phyloP scores from a whole-genome alignment of 2,888 invertebrate genomes.

The Phragmatobia fuliginosa region DNA sequence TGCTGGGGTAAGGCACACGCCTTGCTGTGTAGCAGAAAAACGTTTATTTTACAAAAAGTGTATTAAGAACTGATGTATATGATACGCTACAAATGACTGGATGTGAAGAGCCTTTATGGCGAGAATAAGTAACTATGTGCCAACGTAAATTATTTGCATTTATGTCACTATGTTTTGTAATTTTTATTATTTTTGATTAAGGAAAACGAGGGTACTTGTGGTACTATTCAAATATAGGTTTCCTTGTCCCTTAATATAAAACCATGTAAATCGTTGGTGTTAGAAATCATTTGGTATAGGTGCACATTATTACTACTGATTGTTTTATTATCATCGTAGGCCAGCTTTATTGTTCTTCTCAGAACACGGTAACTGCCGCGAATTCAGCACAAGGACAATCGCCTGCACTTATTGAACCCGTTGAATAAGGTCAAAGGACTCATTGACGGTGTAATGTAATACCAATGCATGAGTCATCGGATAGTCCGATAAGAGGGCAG shows the following conservation, averaged over 20 bases:
- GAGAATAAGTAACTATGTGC: background rate
- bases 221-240: background rate
- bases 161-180: background rate
- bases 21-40: background rate
- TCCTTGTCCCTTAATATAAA: slow-evolving; percentile 6
- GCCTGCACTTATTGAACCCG: slow-evolving; percentile 73
- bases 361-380: slow-evolving; percentile 68
- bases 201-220: background rate
- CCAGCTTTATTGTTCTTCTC: slow-evolving; percentile 70
- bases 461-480: slow-evolving; percentile 78
- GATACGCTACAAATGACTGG: background rate
- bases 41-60: background rate
- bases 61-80: background rate
- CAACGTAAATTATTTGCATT: background rate
- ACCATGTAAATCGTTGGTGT: background rate
- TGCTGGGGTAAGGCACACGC: too few relatives aligned
- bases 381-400: slow-evolving; percentile 81
- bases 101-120: background rate
- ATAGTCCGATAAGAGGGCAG: slow-evolving; percentile 71
- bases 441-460: slow-evolving; percentile 73
- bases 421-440: slow-evolving; percentile 82
- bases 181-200: background rate
- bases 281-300: slow-evolving; percentile 19
- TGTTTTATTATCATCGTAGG: slow-evolving; percentile 55
- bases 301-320: slow-evolving; percentile 37